phyloP scores from a whole-genome alignment of 2,888 invertebrate genomes.

The Operophtera brumata region DNA sequence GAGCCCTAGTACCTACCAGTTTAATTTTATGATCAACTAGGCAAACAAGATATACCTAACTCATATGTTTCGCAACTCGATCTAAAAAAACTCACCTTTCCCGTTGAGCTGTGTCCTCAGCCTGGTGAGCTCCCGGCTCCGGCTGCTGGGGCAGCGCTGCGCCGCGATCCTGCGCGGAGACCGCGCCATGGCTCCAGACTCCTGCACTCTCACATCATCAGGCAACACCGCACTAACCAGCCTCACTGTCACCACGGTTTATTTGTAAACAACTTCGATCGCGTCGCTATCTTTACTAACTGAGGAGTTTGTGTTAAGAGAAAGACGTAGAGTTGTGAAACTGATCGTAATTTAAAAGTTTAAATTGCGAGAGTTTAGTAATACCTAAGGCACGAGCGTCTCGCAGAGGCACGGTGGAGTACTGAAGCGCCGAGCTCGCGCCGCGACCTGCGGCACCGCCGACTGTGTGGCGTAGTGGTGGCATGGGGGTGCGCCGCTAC shows the following conservation, averaged over 20 bases:
- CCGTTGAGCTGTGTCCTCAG: constrained; percentile 65
- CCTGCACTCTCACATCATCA: constrained; percentile 25
- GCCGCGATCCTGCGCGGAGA: constrained; percentile 67
- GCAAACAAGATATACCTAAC: too few species aligned
- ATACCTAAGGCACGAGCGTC: constrained; percentile 63
- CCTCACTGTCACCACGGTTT: constrained; percentile 12
- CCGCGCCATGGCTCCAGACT: constrained; percentile 57
- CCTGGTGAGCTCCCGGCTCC: constrained; percentile 63
- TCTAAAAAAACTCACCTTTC: constrained; percentile 54
- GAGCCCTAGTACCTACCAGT: too few species aligned
- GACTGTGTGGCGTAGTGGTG: constrained; percentile 25
- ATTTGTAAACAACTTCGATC: constrained; percentile 34
- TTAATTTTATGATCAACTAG: too few species aligned
- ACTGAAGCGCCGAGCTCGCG: constrained; percentile 36
- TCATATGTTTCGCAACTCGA: too few species aligned
- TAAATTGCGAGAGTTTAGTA: constrained; percentile 26
- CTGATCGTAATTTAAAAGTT: constrained; percentile 28
- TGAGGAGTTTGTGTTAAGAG: constrained; percentile 4
- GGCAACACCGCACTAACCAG: not conserved
- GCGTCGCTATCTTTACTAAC: constrained; percentile 10
- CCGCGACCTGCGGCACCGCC: not conserved
- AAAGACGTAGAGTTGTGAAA: constrained; percentile 18
- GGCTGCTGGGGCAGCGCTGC: constrained; percentile 62
- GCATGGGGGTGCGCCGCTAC: constrained; percentile 26
- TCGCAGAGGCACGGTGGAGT: constrained; percentile 57